These are phyloP conservation scores for Thyatira batis DNA, from an alignment of 2,888 invertebrate species.

Conservation along the genomic window DNA sequence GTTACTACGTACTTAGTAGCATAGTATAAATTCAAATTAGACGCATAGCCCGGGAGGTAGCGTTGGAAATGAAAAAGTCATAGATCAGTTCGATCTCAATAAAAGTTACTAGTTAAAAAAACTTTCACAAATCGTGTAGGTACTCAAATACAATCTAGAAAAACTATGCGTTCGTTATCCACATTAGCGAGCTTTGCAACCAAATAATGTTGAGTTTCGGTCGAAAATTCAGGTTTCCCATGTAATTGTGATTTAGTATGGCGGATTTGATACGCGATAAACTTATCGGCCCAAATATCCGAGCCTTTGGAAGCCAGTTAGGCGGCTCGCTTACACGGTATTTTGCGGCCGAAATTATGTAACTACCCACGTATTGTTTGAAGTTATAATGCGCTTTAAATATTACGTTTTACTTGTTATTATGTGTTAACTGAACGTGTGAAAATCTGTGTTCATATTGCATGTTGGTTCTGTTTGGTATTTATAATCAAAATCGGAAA, in stretches of 20 bases:
- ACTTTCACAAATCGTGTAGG: too few relatives aligned
- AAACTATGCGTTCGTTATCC: slow-evolving; percentile 29
- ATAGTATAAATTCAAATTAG: too few relatives aligned
- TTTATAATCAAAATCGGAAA: too few relatives aligned
- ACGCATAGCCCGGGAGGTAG: too few relatives aligned
- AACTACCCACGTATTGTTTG: slow-evolving; percentile 1
- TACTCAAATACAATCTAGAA: slow-evolving; percentile 34
- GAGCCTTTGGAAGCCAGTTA: slow-evolving; percentile 33
- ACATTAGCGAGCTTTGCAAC: slow-evolving; percentile 53
- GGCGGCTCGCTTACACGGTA: slow-evolving; percentile 13
- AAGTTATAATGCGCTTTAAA: neutral
- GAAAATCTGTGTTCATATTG: neutral
- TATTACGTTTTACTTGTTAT: neutral
- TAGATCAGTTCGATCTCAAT: too few relatives aligned
- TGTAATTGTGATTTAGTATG: slow-evolving; percentile 76
- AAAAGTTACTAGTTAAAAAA: neutral
- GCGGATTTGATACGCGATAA: slow-evolving; percentile 70
- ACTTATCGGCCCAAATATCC: slow-evolving; percentile 55
- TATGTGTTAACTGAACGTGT: neutral
- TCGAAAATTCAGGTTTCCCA: slow-evolving; percentile 68
- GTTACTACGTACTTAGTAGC: too few relatives aligned
- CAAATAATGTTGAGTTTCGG: slow-evolving; percentile 67
- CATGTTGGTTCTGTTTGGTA: neutral
- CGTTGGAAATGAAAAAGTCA: too few relatives aligned
- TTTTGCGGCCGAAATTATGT: slow-evolving; percentile 11